A percentile compares a stretch with the other conserved stretches of the same genome.
Conservation (phyloP, 2,113 vertebrate species). For the Oryzias curvinotus region DNA sequence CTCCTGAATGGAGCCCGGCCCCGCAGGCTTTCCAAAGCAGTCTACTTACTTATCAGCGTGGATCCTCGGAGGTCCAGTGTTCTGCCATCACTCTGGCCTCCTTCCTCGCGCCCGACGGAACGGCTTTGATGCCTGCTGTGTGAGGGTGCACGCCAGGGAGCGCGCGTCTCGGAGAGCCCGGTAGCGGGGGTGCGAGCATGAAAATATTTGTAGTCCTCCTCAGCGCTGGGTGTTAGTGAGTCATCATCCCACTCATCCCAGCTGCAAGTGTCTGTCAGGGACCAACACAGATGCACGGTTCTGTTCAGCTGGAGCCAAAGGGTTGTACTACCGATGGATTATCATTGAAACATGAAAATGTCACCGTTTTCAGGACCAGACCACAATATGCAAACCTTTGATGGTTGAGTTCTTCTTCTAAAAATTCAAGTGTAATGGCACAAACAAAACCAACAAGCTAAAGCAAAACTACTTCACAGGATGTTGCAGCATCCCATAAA, state of each 20-base stretch:
- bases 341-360: too few species aligned
- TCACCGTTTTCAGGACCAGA: too few species aligned
- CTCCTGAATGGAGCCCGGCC: neutral
- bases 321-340: too few species aligned
- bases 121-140: slow-evolving; percentile 42
- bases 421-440: too few species aligned
- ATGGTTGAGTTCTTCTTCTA: too few species aligned
- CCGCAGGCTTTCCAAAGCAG: neutral
- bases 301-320: too few species aligned
- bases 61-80: slow-evolving; percentile 21
- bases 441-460: too few species aligned
- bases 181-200: slow-evolving; percentile 54
- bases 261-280: slow-evolving; percentile 34
- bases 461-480: too few species aligned
- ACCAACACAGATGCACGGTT: neutral
- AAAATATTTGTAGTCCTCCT: slow-evolving; percentile 46
- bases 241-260: slow-evolving; percentile 49
- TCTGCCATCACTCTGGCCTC: slow-evolving; percentile 38
- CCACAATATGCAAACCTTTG: too few species aligned
- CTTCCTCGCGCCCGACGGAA: slow-evolving; percentile 56
- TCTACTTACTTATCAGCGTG: slow-evolving; percentile 31
- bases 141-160: slow-evolving; percentile 41
- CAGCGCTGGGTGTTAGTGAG: slow-evolving; percentile 37
- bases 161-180: slow-evolving; percentile 36
- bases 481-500: too few species aligned